phyloP scores from a whole-genome alignment of 92 coral and sea anemone species.

The Porites lobata region DNA sequence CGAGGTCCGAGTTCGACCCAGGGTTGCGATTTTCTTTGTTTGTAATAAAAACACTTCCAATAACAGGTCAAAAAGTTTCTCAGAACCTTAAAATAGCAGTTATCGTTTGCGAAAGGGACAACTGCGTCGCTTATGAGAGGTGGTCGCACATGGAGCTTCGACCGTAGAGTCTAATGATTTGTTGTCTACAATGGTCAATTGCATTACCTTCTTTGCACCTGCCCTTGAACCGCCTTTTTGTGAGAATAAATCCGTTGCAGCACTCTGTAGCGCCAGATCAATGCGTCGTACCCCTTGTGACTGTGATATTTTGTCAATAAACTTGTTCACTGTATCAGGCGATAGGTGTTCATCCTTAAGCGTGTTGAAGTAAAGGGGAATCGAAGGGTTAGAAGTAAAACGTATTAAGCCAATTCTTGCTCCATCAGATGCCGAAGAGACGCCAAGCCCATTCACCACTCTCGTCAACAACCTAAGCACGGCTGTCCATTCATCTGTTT shows the following conservation, averaged over 20 bases:
- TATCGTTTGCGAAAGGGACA: no score
- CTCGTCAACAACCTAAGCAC: slow-evolving; percentile 68
- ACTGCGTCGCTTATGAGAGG: no score
- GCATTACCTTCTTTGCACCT: slow-evolving; percentile 60
- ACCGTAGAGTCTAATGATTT: no score
- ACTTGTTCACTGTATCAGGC: slow-evolving; percentile 29
- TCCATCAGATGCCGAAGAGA: slow-evolving; percentile 71
- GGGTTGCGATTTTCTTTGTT: no score
- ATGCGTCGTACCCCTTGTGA: slow-evolving; percentile 63
- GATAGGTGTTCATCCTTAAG: slow-evolving; percentile 32
- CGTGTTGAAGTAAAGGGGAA: slow-evolving; percentile 63
- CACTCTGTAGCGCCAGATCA: slow-evolving; percentile 63
- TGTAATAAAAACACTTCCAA: no score
- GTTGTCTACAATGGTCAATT: neutral
- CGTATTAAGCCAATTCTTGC: slow-evolving; percentile 79
- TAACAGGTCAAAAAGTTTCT: no score
- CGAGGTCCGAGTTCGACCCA: no score
- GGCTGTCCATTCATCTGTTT: slow-evolving; percentile 67
- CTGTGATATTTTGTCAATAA: slow-evolving; percentile 21
- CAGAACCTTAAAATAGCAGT: no score
- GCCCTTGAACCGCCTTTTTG: slow-evolving; percentile 68
- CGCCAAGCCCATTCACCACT: slow-evolving; percentile 69
- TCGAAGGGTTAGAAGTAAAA: slow-evolving; percentile 49
- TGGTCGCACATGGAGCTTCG: no score
- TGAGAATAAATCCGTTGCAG: slow-evolving; percentile 66